Evolutionary conservation across 92 coral and sea anemone species (phyloP), one percentile per base, ranked within the genome.

Genomic region (Paragorgia papillata): DNA sequence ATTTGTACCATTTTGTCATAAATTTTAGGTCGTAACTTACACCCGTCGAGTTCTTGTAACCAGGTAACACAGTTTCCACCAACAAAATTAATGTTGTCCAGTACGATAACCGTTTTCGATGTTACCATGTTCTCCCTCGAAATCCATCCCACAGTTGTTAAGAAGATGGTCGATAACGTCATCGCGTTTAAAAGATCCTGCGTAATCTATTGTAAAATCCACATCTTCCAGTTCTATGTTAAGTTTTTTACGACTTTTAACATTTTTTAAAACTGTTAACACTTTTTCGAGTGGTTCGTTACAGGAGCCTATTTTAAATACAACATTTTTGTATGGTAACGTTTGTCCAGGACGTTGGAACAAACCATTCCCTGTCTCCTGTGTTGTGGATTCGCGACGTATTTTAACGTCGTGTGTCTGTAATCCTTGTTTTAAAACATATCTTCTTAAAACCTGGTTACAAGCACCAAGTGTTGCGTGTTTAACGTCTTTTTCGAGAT

Each of bases 1-100:
- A 63, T 63, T 63, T 63, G 69, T 17, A 33, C 69, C 48, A 63
- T 31, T 35, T 63, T 63, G 69, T 63, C n/a, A 28, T 63, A 63
- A 33, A 63, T 31, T 14, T 63, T 22, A 58, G 34, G 19, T 26
- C 32, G 1, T 9, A 32, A 21, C 7, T 12, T 58, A 14, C 15
- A 58, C 7, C 64, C 32, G 7, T 25, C 32, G 0, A 58, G 13
- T 7, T 2, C 19, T 58, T 58, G 34, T 32, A 58, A 26, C 14
- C 0, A 58, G 18, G 64, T 21, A 14, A 58, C 34, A 24, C 64
- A 58, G 25, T 58, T 58, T 9, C 19, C 2, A 26, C 64, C 64
- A 3, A 58, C 32, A 15, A 10, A 7, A 58, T 25, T 0, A 0
- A 9, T 58, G 39, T 61, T 61, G 20, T 61, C 67, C 22, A 30